These are phyloP conservation scores for Caenorhabditis inopinata DNA, from an alignment of 1,140 invertebrate species.

Conservation along the genomic window DNA sequence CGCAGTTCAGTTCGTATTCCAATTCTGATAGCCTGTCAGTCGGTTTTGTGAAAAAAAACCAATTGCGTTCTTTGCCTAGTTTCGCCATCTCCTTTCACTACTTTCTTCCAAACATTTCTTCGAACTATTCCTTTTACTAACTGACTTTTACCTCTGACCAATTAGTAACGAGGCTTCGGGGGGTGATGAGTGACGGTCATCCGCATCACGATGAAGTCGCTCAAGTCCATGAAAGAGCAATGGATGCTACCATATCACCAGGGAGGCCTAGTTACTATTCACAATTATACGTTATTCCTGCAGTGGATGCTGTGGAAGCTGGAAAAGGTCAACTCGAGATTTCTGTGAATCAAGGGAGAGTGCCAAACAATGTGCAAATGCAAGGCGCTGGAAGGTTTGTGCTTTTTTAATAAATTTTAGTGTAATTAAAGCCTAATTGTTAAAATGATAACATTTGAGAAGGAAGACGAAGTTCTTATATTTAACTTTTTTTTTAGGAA, in stretches of 20 bases:
- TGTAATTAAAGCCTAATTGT: background rate
- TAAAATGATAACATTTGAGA: background rate
- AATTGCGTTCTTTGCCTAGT: background rate
- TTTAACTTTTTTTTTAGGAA: background rate
- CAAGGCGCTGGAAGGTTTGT: constrained; percentile 77
- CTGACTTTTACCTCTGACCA: background rate
- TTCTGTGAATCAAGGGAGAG: constrained; percentile 94
- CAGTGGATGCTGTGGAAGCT: constrained; percentile 87
- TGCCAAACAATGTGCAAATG: constrained; percentile 93
- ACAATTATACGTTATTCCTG: constrained; percentile 65
- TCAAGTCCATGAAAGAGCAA: background rate
- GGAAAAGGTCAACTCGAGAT: constrained; percentile 96
- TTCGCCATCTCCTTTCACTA: background rate
- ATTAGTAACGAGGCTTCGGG: background rate
- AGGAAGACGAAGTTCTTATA: background rate
- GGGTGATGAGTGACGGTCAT: constrained; percentile 29
- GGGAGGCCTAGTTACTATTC: constrained; percentile 56
- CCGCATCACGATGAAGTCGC: constrained; percentile 16
- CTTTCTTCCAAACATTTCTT: background rate
- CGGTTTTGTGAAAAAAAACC: background rate
- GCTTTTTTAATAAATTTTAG: background rate
- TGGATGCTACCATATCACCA: background rate
- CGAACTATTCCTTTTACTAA: background rate
- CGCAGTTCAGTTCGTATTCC: constrained; percentile 29
- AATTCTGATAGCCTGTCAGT: constrained; percentile 34